phyloP scores from a whole-genome alignment of 2,113 vertebrate genomes.

The Pica pica region DNA sequence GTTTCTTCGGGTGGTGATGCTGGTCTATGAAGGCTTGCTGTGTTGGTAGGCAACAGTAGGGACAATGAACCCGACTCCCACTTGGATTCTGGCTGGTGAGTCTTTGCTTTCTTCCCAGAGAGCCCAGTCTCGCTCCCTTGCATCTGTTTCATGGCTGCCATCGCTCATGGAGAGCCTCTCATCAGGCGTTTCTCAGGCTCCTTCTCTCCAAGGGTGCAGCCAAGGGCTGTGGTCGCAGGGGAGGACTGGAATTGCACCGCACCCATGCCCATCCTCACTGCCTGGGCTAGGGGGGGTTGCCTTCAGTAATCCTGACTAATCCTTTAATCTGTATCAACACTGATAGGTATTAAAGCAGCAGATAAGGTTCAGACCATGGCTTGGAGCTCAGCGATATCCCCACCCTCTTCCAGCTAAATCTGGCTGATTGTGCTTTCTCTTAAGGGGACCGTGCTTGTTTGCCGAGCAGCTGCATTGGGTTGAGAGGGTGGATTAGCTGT shows the following conservation, averaged over 20 bases:
- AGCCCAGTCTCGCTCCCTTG: not conserved
- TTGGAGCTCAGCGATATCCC: constrained; percentile 44
- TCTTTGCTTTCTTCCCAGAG: not conserved
- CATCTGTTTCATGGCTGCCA: rapidly evolving
- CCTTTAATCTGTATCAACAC: constrained; percentile 58
- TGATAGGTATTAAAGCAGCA: constrained; percentile 52
- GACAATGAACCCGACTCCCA: not conserved
- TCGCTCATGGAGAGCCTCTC: not conserved
- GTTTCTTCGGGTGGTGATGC: not conserved
- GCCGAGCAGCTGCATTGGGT: not conserved
- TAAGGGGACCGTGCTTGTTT: not conserved
- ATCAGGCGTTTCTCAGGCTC: rapidly evolving
- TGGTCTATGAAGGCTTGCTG: not conserved
- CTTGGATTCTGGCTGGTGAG: not conserved
- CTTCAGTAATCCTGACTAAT: constrained; percentile 43
- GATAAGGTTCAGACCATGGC: constrained; percentile 39
- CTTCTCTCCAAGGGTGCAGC: not conserved
- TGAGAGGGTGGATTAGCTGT: not conserved
- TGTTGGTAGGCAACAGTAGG: not conserved
- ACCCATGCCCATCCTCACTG: not conserved
- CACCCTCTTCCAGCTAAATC: constrained; percentile 45
- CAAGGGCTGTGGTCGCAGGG: not conserved
- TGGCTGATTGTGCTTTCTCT: constrained; percentile 1
- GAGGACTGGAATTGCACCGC: not conserved
- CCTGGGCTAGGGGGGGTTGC: not conserved